Evolutionary conservation across 2,797 vertebrate genomes (phyloP).

Genomic region (Aphelocoma californica): DNA sequence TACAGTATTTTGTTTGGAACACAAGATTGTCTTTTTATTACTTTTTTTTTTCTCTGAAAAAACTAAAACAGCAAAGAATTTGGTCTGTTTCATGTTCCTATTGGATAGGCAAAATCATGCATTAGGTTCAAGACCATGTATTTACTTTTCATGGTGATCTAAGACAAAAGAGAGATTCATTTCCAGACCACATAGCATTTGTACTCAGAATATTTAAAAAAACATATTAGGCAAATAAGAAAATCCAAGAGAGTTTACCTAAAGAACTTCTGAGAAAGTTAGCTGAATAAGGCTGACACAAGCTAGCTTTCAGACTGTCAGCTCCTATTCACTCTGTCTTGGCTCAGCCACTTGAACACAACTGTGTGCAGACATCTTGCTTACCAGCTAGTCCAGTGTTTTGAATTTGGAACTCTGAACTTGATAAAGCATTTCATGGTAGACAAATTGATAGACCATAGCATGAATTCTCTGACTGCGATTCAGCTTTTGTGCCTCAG

Average conservation of each 20-base stretch:
- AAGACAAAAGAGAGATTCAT: background rate
- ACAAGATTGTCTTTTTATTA: background rate
- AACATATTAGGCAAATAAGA: background rate
- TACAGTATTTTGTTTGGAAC: constrained; percentile 21
- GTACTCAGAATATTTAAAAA: background rate
- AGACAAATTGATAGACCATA: background rate
- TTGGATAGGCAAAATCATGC: background rate
- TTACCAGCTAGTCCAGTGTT: background rate
- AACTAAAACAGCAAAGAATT: background rate
- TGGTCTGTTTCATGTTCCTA: background rate
- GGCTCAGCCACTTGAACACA: background rate
- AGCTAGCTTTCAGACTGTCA: background rate
- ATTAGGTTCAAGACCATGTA: background rate
- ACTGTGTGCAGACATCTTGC: background rate
- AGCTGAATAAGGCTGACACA: background rate
- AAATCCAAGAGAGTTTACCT: background rate
- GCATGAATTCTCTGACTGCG: background rate
- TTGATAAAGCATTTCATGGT: background rate
- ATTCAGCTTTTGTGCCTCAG: background rate
- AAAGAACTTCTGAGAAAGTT: background rate
- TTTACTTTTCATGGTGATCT: background rate
- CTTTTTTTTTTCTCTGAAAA: background rate
- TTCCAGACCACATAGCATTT: background rate
- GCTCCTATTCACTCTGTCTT: background rate
- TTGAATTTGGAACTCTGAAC: background rate